Base-by-base conservation (phyloP, 1,140 invertebrate genomes). In the Camponotus vicinus region DNA sequence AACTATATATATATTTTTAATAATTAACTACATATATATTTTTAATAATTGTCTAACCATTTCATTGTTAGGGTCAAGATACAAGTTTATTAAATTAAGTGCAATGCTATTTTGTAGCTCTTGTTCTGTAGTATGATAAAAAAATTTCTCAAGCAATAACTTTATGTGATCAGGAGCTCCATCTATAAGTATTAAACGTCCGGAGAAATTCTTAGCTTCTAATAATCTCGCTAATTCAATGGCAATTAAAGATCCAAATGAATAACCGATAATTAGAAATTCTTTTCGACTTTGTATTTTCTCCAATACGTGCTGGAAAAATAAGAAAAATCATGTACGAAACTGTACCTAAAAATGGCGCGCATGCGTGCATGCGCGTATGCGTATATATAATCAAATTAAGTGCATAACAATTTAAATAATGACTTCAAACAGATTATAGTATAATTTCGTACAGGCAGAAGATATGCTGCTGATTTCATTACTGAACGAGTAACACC, bases 391-490 rank as follows among this genome's bases (percentile, higher is more conserved):
- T 57, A 49, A 49, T 57, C 18, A 55, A 18, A 55, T 45, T n/a
- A 55, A 18, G 1, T 27, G 27, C 1, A 55, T 8, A 55, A 1
- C 18, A 55, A n/a, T 55, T 55, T 18, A 55, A 27, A 55, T 55
- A 55, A 55, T 1, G 2, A 55, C 6, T n/a, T 55, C 15, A 45
- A 45, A 45, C 2, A 45, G 9, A 45, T 45, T 45, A 45, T 11
- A 1, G 9, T 45, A 11, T 55, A 55, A 55, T 45, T 13, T 21
- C 2, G 9, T 67, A 67, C 64, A 21, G 64, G 76, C 37, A 61
- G 9, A 3, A 95, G 78, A 64, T 85, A 85, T 27, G 93, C 87
- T 0, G 94, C 64, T 94, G 69, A 95, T 93, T 59, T 90, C 80
- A 9, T 57, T 42, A 94, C 88, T 9, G 87, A 91, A n/a, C 73